phyloP scores from a whole-genome alignment of 2,888 invertebrate species.

The Autographa pulchrina region DNA sequence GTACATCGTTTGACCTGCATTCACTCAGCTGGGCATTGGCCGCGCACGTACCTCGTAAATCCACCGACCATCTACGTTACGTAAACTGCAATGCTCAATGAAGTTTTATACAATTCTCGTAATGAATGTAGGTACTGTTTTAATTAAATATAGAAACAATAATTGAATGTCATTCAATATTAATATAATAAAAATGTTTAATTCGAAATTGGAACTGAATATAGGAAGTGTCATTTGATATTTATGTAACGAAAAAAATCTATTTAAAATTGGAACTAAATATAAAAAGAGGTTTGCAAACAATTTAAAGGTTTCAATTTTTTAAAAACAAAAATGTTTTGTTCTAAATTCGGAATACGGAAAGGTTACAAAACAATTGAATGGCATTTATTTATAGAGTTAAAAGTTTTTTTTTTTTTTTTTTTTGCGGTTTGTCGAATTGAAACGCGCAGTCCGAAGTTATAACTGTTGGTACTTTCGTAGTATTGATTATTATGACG shows the following conservation, averaged over 20 bases:
- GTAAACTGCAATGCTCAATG: slow-evolving; percentile 30
- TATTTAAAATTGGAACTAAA: no score
- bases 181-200: no score
- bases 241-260: no score
- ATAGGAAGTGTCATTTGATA: no score
- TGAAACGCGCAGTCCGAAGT: slow-evolving; percentile 1
- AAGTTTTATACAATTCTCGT: slow-evolving; percentile 26
- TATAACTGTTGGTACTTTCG: neutral
- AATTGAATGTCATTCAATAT: neutral
- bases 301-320: no score
- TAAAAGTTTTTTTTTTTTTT: neutral
- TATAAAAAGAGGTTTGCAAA: no score
- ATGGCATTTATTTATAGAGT: neutral
- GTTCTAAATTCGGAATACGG: no score
- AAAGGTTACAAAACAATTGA: neutral
- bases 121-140: neutral
- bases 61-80: slow-evolving; percentile 35
- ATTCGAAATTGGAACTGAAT: no score
- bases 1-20: slow-evolving; percentile 62
- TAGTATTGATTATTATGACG: slow-evolving; percentile 1
- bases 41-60: slow-evolving; percentile 33
- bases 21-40: slow-evolving; percentile 39
- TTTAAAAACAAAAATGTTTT: no score
- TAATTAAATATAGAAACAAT: neutral
- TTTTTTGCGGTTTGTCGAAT: neutral